Evolutionary conservation across 2,888 invertebrate genomes (phyloP).

Genomic region (Papilio elwesi): DNA sequence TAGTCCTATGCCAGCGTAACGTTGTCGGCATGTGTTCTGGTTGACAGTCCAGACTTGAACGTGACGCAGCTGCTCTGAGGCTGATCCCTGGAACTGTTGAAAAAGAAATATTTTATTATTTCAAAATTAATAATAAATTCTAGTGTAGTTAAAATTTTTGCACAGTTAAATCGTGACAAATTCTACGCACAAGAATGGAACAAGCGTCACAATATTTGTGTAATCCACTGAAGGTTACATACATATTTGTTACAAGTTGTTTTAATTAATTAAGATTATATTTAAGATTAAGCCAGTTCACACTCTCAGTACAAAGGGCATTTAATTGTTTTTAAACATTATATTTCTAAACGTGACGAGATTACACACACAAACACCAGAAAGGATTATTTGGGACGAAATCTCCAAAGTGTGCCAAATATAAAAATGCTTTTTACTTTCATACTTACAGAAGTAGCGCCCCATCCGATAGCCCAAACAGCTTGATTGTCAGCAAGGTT

Average conservation of each 20-base stretch:
- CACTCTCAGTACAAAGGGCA: no score
- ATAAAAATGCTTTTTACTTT: not conserved
- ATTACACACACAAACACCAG: no score
- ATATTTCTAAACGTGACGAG: no score
- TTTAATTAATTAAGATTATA: no score
- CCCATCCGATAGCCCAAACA: conserved; percentile 67
- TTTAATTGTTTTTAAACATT: no score
- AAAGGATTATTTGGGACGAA: no score
- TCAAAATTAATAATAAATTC: conserved; percentile 24
- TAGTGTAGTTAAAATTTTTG: not conserved
- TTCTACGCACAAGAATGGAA: no score
- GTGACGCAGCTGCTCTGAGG: conserved; percentile 53
- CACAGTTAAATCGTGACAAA: not conserved
- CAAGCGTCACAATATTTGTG: no score
- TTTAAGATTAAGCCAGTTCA: no score
- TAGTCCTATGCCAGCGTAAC: conserved; percentile 47
- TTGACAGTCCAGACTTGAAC: conserved; percentile 58
- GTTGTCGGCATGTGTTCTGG: conserved; percentile 50
- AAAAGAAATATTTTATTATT: not conserved
- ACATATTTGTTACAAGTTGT: no score
- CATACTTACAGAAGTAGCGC: conserved; percentile 53
- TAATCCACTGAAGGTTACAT: no score
- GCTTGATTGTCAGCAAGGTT: conserved; percentile 55
- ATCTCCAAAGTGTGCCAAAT: not conserved
- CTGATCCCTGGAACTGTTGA: conserved; percentile 43